These are phyloP conservation scores for Seriola aureovittata DNA, from an alignment of 2,113 vertebrate species.

Conservation along the genomic window DNA sequence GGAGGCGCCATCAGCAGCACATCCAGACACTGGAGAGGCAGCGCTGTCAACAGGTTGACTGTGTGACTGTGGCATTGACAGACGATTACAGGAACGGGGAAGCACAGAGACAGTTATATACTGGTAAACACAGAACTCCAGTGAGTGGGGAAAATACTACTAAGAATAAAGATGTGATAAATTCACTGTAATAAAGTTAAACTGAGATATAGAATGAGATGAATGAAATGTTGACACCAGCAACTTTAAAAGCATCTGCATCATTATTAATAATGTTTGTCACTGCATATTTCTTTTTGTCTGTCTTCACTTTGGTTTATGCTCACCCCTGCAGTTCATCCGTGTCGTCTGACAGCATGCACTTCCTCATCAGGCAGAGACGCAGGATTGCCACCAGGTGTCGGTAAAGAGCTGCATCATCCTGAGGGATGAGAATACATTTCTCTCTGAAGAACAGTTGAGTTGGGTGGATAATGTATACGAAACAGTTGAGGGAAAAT, in stretches of 20 bases:
- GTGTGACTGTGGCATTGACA: conserved; percentile 73
- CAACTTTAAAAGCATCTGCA: background rate
- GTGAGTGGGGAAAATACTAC: background rate
- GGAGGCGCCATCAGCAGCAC: conserved; percentile 79
- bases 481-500: background rate
- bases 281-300: background rate
- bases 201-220: background rate
- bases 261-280: background rate
- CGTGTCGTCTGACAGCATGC: conserved; percentile 75
- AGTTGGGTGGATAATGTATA: background rate
- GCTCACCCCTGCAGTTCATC: conserved; percentile 86
- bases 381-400: conserved; percentile 85
- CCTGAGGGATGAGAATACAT: conserved; percentile 62
- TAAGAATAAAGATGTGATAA: background rate
- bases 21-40: conserved; percentile 87
- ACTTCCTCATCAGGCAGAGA: conserved; percentile 83
- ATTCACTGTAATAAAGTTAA: background rate
- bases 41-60: conserved; percentile 91
- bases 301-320: background rate
- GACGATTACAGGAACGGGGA: background rate
- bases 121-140: background rate
- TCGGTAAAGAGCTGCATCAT: conserved; percentile 83
- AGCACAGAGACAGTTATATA: background rate
- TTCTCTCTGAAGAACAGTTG: background rate
- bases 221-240: background rate